A percentile compares a stretch with the other conserved stretches of the same genome.
Evolutionary conservation across 2,113 vertebrate species (phyloP).

Genomic region (Panthera uncia): DNA sequence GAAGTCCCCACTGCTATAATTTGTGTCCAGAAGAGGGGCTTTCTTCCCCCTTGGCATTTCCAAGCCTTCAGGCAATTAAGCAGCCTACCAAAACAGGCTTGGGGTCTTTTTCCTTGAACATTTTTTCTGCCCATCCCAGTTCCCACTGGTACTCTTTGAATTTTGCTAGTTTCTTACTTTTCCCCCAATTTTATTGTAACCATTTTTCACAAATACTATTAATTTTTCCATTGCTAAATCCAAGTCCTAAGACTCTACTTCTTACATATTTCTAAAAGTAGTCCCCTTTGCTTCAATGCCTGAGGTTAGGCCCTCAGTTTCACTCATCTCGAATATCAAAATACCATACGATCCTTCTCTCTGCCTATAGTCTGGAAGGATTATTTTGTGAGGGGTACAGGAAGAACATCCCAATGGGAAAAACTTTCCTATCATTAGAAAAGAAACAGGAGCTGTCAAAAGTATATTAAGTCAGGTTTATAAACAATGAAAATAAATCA

Average conservation of each 20-base stretch:
- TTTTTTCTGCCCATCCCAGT: neutral
- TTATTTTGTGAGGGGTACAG: neutral
- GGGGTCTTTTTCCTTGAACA: neutral
- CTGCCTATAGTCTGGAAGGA: neutral
- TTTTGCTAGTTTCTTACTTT: neutral
- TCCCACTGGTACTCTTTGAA: neutral
- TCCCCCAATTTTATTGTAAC: neutral
- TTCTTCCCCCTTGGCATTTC: neutral
- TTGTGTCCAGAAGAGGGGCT: neutral
- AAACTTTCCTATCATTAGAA: neutral
- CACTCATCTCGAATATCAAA: neutral
- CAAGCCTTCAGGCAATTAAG: neutral
- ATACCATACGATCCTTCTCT: neutral
- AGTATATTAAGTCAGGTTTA: slow-evolving; percentile 15
- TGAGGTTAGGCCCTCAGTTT: neutral
- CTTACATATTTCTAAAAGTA: neutral
- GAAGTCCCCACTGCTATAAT: neutral
- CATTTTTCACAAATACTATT: slow-evolving; percentile 40
- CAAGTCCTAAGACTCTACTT: neutral
- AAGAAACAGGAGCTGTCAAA: neutral
- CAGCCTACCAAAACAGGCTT: neutral
- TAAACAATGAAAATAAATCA: slow-evolving; percentile 11
- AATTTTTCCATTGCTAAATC: slow-evolving; percentile 42
- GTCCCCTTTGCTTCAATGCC: neutral
- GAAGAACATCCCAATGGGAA: neutral